Evolutionary conservation across 2,113 vertebrate genomes (phyloP).

Genomic region (Falcunculus frontatus): DNA sequence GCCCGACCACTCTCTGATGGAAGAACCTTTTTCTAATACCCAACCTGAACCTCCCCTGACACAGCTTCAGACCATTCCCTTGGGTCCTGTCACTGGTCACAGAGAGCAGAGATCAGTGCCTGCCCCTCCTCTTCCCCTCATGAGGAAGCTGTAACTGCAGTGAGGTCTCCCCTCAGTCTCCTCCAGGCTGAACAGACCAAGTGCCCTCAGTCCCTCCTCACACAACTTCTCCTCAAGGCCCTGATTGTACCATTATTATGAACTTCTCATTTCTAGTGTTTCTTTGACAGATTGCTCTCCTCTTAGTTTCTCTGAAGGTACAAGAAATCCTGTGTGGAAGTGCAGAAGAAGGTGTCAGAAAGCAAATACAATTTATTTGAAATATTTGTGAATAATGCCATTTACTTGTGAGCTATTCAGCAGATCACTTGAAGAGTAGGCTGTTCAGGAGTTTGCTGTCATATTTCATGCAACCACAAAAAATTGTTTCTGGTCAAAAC

Average conservation of each 20-base stretch:
- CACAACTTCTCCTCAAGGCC: background rate
- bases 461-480: background rate
- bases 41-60: background rate
- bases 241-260: background rate
- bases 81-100: background rate
- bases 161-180: background rate
- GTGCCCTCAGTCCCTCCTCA: background rate
- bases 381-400: background rate
- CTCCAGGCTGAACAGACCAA: background rate
- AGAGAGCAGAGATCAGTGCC: background rate
- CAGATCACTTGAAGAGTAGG: background rate
- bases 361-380: background rate
- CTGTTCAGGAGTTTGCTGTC: background rate
- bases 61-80: background rate
- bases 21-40: background rate
- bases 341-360: background rate
- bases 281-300: background rate
- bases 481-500: background rate
- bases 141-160: background rate
- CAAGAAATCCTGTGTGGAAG: background rate
- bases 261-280: background rate
- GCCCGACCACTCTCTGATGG: fast-evolving
- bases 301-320: background rate
- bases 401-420: background rate
- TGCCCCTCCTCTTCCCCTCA: background rate